Base-by-base conservation (phyloP, 2,888 invertebrate species). In the Spatulosminthurus flaviceps region DNA sequence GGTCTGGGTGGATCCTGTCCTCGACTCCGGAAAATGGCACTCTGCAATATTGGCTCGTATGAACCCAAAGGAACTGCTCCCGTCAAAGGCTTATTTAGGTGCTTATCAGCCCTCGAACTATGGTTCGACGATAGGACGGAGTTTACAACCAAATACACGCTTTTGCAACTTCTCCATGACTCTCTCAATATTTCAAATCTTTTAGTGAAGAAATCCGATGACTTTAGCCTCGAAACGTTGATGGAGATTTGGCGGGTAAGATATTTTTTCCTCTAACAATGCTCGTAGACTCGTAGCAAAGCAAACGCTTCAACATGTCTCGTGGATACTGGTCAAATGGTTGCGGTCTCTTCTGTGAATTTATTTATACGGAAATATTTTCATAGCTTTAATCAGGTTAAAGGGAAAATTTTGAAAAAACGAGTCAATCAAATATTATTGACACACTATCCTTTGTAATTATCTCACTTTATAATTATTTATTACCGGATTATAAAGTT, bases 1-100 rank as follows among this genome's bases (percentile, higher is more conserved):
- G 87, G 84, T 78, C 83, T 87, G 7, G 87, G 87, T 13, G 80
- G 82, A 74, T 83, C 86, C n/a, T 87, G 87, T 79, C 87, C 86
- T 4, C 81, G 83, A 1, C 81, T 87, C 16, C 81, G 84, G 69
- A 87, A 87, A 82, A 79, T 87, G 76, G 87, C 87, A 21, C 78
- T 87, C n/a, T 86, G 87, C 66, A 85, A 83, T 64, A 83, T 87
- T 28, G 82, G 83, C 0, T 76, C 84, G 24, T 86, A 83, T 78
- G 84, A 85, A 74, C 43, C 19, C 24, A 51, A 28, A 22, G 41
- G 75, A 24, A 71, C 26, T 19, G 34, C 34, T 28, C 71, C 64
- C 34, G 43, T 61, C 21, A 34, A 51, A 13, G 75, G 64, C 9
- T 64, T 83, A 0, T 83, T 83, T 70, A 60, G 24, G 60, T 69